phyloP scores from a whole-genome alignment of 1,140 invertebrate genomes.

The Danaus melanippus region DNA sequence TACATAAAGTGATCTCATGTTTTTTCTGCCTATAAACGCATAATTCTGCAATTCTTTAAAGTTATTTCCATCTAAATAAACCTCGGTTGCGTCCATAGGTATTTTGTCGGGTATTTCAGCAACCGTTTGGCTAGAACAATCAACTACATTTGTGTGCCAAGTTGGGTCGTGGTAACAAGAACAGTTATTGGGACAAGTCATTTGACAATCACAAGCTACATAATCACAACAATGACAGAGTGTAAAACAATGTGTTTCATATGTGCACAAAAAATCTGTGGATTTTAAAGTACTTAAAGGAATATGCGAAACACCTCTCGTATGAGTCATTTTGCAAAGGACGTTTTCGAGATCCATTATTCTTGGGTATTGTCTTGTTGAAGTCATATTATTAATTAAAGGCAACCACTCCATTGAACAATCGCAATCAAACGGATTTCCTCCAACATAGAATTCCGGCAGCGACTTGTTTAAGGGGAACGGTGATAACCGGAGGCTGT shows the following conservation, averaged over 20 bases:
- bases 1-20: constrained; percentile 87
- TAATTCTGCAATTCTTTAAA: constrained; percentile 89
- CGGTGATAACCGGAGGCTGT: constrained; percentile 81
- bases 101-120: constrained; percentile 85
- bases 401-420: constrained; percentile 94
- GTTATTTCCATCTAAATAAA: constrained; percentile 92
- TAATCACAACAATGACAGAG: constrained; percentile 95
- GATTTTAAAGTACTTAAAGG: constrained; percentile 76
- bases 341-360: constrained; percentile 91
- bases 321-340: constrained; percentile 86
- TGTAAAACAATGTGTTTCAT: constrained; percentile 93
- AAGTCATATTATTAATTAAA: constrained; percentile 87
- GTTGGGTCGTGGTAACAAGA: constrained; percentile 93
- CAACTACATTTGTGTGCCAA: constrained; percentile 93
- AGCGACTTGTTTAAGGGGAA: constrained; percentile 79
- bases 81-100: constrained; percentile 94
- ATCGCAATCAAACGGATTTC: constrained; percentile 92
- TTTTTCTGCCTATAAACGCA: constrained; percentile 93
- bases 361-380: constrained; percentile 83
- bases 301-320: constrained; percentile 78
- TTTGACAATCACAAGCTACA: constrained; percentile 95
- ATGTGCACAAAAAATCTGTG: constrained; percentile 90
- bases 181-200: constrained; percentile 93
- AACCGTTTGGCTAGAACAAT: constrained; percentile 84
- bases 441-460: constrained; percentile 90